Evolutionary conservation across 2,797 vertebrate genomes (phyloP).

Genomic region (Anas capensis): DNA sequence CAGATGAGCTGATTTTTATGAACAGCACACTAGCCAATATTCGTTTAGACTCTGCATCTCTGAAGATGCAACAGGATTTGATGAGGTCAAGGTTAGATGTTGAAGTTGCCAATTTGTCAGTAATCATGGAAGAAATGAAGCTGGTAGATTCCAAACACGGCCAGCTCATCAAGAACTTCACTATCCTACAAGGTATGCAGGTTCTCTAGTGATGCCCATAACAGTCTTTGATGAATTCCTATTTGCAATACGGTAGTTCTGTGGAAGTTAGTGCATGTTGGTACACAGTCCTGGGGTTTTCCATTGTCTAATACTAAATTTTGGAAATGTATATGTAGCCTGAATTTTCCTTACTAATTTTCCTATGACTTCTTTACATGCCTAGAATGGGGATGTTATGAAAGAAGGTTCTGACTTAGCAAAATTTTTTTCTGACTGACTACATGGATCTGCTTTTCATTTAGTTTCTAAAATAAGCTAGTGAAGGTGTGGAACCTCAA

Average conservation of each 20-base stretch:
- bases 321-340: background rate
- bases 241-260: background rate
- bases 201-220: background rate
- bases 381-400: background rate
- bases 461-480: slow-evolving; percentile 41
- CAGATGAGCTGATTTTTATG: slow-evolving; percentile 88
- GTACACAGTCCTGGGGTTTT: background rate
- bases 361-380: background rate
- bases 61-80: slow-evolving; percentile 90
- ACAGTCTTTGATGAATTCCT: background rate
- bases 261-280: background rate
- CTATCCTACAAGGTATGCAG: slow-evolving; percentile 91
- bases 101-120: slow-evolving; percentile 91
- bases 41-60: slow-evolving; percentile 83
- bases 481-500: slow-evolving; percentile 37
- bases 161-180: slow-evolving; percentile 97
- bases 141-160: slow-evolving; percentile 95
- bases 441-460: slow-evolving; percentile 44
- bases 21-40: slow-evolving; percentile 88
- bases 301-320: background rate
- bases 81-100: slow-evolving; percentile 90
- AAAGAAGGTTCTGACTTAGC: slow-evolving; percentile 50
- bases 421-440: slow-evolving; percentile 47
- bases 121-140: slow-evolving; percentile 98
- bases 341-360: background rate